These are phyloP conservation scores for Ptychochromis oligacanthus DNA, from an alignment of 2,113 vertebrate species.

Conservation along the genomic window DNA sequence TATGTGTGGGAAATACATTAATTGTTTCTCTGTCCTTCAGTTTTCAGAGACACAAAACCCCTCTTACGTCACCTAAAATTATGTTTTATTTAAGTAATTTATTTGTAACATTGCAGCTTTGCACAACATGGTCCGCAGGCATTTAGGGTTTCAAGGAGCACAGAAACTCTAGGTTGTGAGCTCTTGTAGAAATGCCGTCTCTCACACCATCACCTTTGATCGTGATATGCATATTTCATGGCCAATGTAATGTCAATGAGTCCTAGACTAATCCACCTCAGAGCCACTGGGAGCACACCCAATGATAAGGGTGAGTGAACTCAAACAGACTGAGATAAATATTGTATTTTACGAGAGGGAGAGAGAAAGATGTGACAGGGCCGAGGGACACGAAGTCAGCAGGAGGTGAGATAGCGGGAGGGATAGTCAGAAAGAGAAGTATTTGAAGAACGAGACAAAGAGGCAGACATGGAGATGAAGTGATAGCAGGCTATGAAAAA, in stretches of 20 bases:
- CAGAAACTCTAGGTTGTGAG: constrained; percentile 53
- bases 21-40: not conserved
- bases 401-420: constrained; percentile 47
- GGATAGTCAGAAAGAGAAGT: constrained; percentile 29
- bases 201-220: constrained; percentile 75
- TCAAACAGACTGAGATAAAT: constrained; percentile 76
- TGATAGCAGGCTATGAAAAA: not conserved
- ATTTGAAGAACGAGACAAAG: constrained; percentile 39
- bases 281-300: constrained; percentile 66
- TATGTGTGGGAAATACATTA: not conserved
- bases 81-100: constrained; percentile 16
- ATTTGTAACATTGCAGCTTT: constrained; percentile 18
- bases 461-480: constrained; percentile 8
- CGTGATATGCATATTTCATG: constrained; percentile 82
- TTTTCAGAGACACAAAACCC: not conserved
- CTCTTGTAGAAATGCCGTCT: constrained; percentile 64
- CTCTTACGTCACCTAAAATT: not conserved
- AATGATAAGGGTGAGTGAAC: constrained; percentile 76
- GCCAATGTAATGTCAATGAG: constrained; percentile 79
- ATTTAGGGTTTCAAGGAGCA: constrained; percentile 53
- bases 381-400: constrained; percentile 40
- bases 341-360: constrained; percentile 69
- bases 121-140: not conserved
- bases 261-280: constrained; percentile 74
- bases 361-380: constrained; percentile 51